Base-by-base conservation (phyloP, 2,888 invertebrate species). In the Drosophila heteroneura region DNA sequence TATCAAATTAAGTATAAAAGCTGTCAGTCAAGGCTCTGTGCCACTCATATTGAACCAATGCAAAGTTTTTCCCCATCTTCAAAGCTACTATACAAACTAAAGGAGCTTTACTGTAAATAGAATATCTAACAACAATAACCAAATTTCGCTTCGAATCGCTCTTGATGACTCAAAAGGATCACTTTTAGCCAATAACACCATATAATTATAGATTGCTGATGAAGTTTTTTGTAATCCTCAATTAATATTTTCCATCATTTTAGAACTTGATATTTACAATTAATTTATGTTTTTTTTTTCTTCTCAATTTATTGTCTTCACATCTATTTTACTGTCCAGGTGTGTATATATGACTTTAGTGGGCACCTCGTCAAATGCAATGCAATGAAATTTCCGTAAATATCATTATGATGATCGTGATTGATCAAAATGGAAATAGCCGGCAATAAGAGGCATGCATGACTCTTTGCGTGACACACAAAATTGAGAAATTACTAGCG, bases 381-480 rank as follows among this genome's bases (percentile, higher is more conserved):
- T 62, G 74, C 76, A 83, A 79, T 83, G 59, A 83, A 81, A 71
- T 67, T 54, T 56, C 47, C 59, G 58, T 59, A 79, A 81, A 74
- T 51, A 58, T 44, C 62, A 85, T 76, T 62, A 67, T 61, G 4
- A 47, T 26, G 47, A 47, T 47, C 47, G 39, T 64, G 84, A 84
- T 86, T 89, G 79, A 82, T 81, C 68, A 68, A 76, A 47, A 76
- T 83, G 65, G 59, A 76, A 82, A 82, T 74, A 60, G 71, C 44
- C 62, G 35, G 65, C 56, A 66, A 63, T 69, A 69, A 66, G 63
- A 60, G 58, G 49, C 44, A 33, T 52, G 59, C 47, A 28, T 26
- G 16, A 26, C 26, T 26, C 37, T 62, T n/a, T 61, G 81, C 83
- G 76, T 78, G 71, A 58, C 44, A 26, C 26, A 0, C 32, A 1